phyloP scores from a whole-genome alignment of 2,888 invertebrate species.

The Fragum whitleyi region DNA sequence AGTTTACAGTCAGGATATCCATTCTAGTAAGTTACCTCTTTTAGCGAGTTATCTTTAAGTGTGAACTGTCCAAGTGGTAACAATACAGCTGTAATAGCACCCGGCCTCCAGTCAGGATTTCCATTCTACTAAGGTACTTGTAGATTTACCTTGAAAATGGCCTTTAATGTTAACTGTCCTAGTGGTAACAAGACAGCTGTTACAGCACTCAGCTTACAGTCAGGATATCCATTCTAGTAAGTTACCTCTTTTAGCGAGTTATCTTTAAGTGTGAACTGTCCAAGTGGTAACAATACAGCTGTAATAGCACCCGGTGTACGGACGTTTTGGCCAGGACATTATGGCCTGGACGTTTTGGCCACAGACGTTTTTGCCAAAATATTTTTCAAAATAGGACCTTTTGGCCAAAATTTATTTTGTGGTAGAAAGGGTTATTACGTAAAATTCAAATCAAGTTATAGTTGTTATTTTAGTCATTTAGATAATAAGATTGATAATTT shows the following conservation, averaged over 20 bases:
- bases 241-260: too few relatives aligned
- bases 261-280: constrained; percentile 44
- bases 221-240: constrained; percentile 24
- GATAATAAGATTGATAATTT: too few relatives aligned
- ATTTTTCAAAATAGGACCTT: too few relatives aligned
- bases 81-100: neutral
- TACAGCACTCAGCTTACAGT: neutral
- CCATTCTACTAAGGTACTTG: constrained; percentile 16
- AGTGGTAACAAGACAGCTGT: constrained; percentile 6
- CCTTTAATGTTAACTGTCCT: constrained; percentile 40
- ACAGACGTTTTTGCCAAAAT: too few relatives aligned
- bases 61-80: constrained; percentile 24
- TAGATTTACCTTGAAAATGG: constrained; percentile 72
- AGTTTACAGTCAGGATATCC: constrained; percentile 7
- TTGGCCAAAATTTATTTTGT: too few relatives aligned
- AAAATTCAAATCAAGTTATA: too few relatives aligned
- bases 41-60: constrained; percentile 51
- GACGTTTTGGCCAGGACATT: too few relatives aligned
- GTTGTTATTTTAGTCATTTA: too few relatives aligned
- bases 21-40: constrained; percentile 18
- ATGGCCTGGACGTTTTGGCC: too few relatives aligned
- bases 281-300: neutral
- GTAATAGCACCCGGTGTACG: neutral
- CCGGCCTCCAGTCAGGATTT: neutral
- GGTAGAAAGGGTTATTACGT: too few relatives aligned